Evolutionary conservation across 2,113 vertebrate genomes (phyloP).

Genomic region (Lichenostomus cassidix): DNA sequence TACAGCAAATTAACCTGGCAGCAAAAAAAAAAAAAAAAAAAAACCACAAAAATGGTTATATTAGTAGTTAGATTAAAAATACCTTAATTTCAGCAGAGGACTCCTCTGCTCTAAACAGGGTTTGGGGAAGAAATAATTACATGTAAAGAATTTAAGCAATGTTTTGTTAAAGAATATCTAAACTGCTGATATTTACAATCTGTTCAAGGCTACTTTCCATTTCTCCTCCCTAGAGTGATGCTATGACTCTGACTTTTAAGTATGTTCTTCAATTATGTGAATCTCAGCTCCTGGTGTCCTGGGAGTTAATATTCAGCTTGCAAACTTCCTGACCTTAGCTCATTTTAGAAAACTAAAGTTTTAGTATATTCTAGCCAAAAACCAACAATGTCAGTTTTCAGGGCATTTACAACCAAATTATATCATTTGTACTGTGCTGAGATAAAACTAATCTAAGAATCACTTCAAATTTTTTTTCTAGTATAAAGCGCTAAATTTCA

Average conservation of each 20-base stretch:
- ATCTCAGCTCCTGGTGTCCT: neutral
- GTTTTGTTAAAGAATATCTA: neutral
- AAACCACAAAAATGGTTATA: neutral
- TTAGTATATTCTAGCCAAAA: neutral
- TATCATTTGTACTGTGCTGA: neutral
- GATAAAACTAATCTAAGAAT: constrained; percentile 41
- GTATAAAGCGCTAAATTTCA: neutral
- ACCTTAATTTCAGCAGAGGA: neutral
- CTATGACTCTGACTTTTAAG: constrained; percentile 14
- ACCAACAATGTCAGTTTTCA: neutral
- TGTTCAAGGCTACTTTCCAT: neutral
- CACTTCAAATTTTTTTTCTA: constrained; percentile 35
- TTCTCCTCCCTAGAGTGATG: constrained; percentile 12
- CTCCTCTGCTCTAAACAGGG: neutral
- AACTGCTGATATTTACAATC: constrained; percentile 39
- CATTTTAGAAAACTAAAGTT: neutral
- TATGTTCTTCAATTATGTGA: constrained; percentile 5
- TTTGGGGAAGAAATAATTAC: neutral
- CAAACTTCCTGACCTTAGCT: neutral
- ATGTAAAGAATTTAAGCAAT: neutral
- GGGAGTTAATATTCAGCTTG: constrained; percentile 3
- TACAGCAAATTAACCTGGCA: neutral
- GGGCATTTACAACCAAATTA: neutral
- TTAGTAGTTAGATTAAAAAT: neutral
- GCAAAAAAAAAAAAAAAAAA: neutral